Base-by-base conservation (phyloP, 2,888 invertebrate genomes). In the Cyclophora punctaria region DNA sequence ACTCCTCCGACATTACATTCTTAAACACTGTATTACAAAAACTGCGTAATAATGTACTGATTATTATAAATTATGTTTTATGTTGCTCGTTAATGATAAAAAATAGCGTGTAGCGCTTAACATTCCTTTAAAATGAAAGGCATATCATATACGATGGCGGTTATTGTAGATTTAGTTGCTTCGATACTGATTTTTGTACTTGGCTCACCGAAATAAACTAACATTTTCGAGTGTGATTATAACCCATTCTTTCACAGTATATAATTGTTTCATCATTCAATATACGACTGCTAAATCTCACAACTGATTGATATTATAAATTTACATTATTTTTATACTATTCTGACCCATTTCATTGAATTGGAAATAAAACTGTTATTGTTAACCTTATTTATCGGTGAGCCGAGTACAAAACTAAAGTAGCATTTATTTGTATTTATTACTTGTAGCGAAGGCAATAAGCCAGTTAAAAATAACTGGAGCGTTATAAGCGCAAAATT, bases 401-500 rank as follows among this genome's bases (percentile, higher is more conserved):
- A 69, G 67, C 72, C 71, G 72, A 76, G 69, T 71, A 69, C 66
- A 54, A 56, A 56, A 55, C 54, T 53, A 57, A 60, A 60, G 53
- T 64, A 64, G 60, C 60, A 61, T 66, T 69, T 66, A 58, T 66
- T 62, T 68, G 67, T 75, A 75, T 75, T 76, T 75, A 73, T 70
- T 70, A 70, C 71, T 76, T 71, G 66, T 77, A 80, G 73, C 69
- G 65, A 65, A 72, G 79, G 83, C 84, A 84, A 80, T 83, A 82
- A 82, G 77, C 77, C 78, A 73, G 71, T 79, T 76, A 66, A 57
- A 20, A 60, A 64, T 66, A 72, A 78, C 71, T 78, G 71, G 75
- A 63, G 86, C 86, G 87, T 86, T 85, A 53, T 75, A 82, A 87
- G 84, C 87, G 87, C 87, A 75, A 77, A 64, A 79, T 78, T 83